Percentiles rank a stretch among this genome's conserved stretches.
Evolutionary conservation across 2,113 vertebrate genomes (phyloP).

Genomic region (Petrocephalus microphthalmus): DNA sequence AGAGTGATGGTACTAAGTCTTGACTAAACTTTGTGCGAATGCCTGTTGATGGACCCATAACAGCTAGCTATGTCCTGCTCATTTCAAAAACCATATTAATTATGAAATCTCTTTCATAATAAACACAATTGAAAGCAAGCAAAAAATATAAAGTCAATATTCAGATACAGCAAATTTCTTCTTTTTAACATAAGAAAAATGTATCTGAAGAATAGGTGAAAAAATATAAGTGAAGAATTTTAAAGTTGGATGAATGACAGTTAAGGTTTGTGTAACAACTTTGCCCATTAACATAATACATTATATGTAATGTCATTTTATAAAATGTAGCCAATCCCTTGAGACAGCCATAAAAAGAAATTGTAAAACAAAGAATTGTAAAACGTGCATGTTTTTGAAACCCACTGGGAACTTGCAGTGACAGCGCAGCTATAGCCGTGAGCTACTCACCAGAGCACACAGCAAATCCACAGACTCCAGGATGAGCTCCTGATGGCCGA

Average conservation of each 20-base stretch:
- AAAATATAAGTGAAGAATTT: background rate
- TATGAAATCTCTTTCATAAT: background rate
- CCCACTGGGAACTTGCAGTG: background rate
- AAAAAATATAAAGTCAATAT: background rate
- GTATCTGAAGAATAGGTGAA: background rate
- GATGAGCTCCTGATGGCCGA: slow-evolving; percentile 18
- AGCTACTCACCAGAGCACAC: slow-evolving; percentile 5
- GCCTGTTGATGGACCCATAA: too few relatives aligned
- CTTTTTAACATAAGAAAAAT: background rate
- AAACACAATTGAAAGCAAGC: background rate
- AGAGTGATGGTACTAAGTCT: too few relatives aligned
- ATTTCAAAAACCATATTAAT: background rate
- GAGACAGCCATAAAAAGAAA: background rate
- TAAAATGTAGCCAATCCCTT: background rate
- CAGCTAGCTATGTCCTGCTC: too few relatives aligned
- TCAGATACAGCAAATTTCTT: background rate
- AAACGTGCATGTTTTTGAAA: background rate
- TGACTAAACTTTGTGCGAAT: too few relatives aligned
- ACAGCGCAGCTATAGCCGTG: background rate
- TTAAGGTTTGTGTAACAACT: background rate
- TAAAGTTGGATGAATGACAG: background rate
- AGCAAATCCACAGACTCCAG: slow-evolving; percentile 17
- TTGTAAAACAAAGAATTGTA: background rate
- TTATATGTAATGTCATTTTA: background rate
- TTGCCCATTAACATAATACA: background rate